Evolutionary conservation across 2,797 vertebrate species (phyloP).

Genomic region (Gallinago solitaria): DNA sequence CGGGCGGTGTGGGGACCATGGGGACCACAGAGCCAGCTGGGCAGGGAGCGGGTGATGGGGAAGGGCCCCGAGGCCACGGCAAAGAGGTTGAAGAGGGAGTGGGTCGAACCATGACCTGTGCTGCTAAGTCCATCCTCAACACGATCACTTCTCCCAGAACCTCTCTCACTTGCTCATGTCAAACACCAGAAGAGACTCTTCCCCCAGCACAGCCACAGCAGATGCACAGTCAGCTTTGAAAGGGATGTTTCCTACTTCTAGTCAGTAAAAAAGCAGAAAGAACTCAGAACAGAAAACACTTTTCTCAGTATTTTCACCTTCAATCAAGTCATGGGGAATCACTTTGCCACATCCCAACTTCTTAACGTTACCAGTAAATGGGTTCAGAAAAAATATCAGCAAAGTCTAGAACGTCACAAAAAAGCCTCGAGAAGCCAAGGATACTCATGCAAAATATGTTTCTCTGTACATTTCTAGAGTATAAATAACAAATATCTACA

Average conservation of each 20-base stretch:
- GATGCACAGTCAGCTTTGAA: background rate
- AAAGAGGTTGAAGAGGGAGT: rapidly evolving
- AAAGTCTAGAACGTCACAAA: rapidly evolving
- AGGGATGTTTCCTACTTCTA: background rate
- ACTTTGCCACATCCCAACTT: background rate
- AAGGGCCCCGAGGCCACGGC: rapidly evolving
- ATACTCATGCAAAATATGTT: background rate
- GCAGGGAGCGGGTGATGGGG: background rate
- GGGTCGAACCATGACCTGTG: background rate
- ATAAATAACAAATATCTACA: background rate
- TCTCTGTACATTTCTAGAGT: background rate
- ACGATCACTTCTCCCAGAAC: background rate
- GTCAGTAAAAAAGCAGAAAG: background rate
- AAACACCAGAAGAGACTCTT: background rate
- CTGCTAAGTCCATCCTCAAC: background rate
- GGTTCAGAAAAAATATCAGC: background rate
- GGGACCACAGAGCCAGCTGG: rapidly evolving
- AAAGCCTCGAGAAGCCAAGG: background rate
- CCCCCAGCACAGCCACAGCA: background rate
- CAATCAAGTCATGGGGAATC: background rate
- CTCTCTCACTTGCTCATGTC: background rate
- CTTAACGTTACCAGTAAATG: background rate
- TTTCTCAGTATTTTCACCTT: background rate
- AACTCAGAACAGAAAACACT: background rate
- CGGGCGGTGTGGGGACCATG: background rate